Evolutionary conservation across 1,140 invertebrate genomes (phyloP).

Genomic region (Drosophila suzukii): DNA sequence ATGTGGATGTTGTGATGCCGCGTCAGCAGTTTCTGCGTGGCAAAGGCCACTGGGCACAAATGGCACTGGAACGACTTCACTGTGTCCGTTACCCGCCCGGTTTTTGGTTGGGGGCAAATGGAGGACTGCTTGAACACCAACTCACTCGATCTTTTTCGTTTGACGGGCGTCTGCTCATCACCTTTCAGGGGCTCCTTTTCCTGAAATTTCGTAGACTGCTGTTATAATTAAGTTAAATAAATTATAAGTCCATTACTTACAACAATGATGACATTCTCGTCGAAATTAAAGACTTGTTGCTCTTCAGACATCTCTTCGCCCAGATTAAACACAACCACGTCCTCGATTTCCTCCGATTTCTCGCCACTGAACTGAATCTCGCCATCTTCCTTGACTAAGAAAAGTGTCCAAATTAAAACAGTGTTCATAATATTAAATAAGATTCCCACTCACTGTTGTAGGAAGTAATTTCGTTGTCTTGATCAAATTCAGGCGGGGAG

Average conservation of each 20-base stretch:
- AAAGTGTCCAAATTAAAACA: background rate
- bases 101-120: background rate
- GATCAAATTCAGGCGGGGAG: slow-evolving; percentile 42
- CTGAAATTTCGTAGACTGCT: slow-evolving; percentile 6
- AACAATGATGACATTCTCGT: slow-evolving; percentile 66
- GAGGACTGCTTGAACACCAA: slow-evolving; percentile 45
- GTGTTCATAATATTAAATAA: background rate
- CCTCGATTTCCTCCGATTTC: slow-evolving; percentile 41
- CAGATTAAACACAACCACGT: slow-evolving; percentile 80
- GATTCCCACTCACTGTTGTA: slow-evolving; percentile 64
- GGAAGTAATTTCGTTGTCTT: slow-evolving; percentile 59
- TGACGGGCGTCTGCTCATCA: background rate
- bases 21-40: slow-evolving; percentile 86
- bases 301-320: slow-evolving; percentile 46
- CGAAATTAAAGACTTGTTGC: slow-evolving; percentile 50
- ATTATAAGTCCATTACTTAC: slow-evolving; percentile 1
- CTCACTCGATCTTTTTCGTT: slow-evolving; percentile 30
- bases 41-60: slow-evolving; percentile 86
- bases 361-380: slow-evolving; percentile 72
- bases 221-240: background rate
- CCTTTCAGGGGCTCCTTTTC: slow-evolving; percentile 39
- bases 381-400: slow-evolving; percentile 69
- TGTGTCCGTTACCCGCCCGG: slow-evolving; percentile 60
- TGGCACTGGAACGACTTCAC: slow-evolving; percentile 86
- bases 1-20: slow-evolving; percentile 88